Evolutionary conservation across 2,113 vertebrate genomes (phyloP).

Genomic region (Nycticorax nycticorax): DNA sequence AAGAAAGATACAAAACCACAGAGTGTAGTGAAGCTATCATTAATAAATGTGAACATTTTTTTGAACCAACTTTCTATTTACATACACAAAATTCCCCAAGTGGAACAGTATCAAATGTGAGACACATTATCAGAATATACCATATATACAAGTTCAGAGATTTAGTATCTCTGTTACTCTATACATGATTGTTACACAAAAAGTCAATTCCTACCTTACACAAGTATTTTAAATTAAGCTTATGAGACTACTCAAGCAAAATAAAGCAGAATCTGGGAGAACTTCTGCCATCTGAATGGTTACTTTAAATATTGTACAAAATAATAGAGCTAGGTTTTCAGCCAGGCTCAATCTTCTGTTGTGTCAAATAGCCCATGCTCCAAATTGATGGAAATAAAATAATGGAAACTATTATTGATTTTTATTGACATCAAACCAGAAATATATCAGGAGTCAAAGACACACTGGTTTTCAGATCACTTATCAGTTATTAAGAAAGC

Average conservation of each 20-base stretch:
- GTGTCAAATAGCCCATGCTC: neutral
- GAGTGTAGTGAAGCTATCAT: constrained; percentile 42
- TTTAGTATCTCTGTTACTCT: constrained; percentile 20
- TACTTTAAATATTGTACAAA: neutral
- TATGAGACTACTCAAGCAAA: neutral
- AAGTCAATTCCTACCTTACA: neutral
- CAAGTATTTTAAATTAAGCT: neutral
- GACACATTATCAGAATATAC: constrained; percentile 69
- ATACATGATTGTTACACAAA: constrained; percentile 13
- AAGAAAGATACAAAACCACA: constrained; percentile 70
- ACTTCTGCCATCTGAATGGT: neutral
- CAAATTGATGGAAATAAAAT: neutral
- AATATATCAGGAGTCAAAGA: neutral
- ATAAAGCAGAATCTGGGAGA: neutral
- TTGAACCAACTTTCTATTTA: constrained; percentile 69
- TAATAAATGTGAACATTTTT: constrained; percentile 24
- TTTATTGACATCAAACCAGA: neutral
- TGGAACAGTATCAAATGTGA: constrained; percentile 77
- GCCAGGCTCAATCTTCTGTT: neutral
- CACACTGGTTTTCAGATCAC: neutral
- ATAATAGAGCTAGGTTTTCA: neutral
- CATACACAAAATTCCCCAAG: constrained; percentile 76
- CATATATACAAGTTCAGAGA: constrained; percentile 59
- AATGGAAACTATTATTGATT: neutral
- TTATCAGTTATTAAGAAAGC: neutral